Conservation (phyloP, 2,113 vertebrate genomes). For the Gracilinanus agilis region DNA sequence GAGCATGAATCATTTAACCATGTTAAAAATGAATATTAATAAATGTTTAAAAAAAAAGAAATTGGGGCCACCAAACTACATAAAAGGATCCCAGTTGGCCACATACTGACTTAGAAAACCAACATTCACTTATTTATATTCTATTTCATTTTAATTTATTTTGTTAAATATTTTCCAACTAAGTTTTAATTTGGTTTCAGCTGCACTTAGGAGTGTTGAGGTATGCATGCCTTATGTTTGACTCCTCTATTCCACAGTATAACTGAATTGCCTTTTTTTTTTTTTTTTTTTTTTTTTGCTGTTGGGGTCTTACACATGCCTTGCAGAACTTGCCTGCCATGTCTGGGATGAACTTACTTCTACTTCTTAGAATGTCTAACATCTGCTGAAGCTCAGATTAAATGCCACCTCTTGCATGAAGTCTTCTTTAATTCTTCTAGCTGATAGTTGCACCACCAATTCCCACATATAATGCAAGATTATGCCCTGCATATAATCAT, state of each 20-base stretch:
- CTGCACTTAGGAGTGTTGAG: not conserved
- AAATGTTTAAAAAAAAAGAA: too few relatives aligned
- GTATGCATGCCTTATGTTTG: not conserved
- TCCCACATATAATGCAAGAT: not conserved
- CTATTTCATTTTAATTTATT: not conserved
- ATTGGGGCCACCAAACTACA: not conserved
- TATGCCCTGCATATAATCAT: not conserved
- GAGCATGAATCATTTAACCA: too few relatives aligned
- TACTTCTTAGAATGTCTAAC: not conserved
- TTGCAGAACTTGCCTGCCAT: not conserved
- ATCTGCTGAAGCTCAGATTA: not conserved
- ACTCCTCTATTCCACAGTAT: not conserved
- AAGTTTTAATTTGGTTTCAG: not conserved
- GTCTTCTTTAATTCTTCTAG: not conserved
- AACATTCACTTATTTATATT: not conserved
- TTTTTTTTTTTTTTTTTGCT: too few relatives aligned
- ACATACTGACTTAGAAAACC: not conserved
- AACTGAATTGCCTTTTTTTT: not conserved
- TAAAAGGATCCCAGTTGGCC: not conserved
- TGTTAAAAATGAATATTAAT: too few relatives aligned
- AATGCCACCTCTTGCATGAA: not conserved
- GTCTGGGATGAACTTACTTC: not conserved
- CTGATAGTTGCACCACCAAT: not conserved
- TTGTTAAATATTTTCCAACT: not conserved
- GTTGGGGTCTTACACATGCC: not conserved